These are phyloP conservation scores for Monopterus albus DNA, from an alignment of 2,113 vertebrate species.

Conservation along the genomic window DNA sequence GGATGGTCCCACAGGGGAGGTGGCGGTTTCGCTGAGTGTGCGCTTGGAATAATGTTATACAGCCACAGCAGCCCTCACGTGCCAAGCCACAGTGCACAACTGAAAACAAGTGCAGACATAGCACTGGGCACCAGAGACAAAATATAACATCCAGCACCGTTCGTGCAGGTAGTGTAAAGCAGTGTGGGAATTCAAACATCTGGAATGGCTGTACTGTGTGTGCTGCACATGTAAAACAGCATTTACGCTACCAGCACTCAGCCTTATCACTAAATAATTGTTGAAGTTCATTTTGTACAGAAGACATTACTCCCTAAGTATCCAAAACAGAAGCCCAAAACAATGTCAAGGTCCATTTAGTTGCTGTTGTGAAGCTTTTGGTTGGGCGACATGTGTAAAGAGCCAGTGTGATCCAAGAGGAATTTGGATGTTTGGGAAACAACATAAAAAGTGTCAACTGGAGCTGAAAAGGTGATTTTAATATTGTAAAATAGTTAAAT, in stretches of 20 bases:
- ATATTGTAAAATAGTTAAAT: too few relatives aligned
- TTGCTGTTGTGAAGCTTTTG: neutral
- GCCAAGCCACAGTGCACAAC: neutral
- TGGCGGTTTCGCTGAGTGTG: slow-evolving; percentile 74
- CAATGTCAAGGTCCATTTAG: neutral
- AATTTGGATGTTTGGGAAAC: neutral
- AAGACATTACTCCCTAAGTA: neutral
- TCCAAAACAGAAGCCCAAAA: too few relatives aligned
- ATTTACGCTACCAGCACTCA: neutral
- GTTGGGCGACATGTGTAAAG: neutral
- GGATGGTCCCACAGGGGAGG: slow-evolving; percentile 69
- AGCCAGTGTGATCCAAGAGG: neutral
- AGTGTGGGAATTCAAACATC: neutral
- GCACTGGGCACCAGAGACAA: slow-evolving; percentile 38
- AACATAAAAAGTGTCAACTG: too few relatives aligned
- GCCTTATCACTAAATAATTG: neutral
- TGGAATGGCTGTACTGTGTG: neutral
- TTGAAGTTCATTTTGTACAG: neutral
- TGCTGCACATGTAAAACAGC: neutral
- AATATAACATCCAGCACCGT: slow-evolving; percentile 27
- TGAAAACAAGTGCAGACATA: slow-evolving; percentile 57
- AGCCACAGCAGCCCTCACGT: slow-evolving; percentile 24
- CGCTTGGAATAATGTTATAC: slow-evolving; percentile 78
- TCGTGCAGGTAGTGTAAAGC: neutral
- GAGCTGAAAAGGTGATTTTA: too few relatives aligned